A percentile compares a stretch with the other conserved stretches of the same genome.
These are phyloP conservation scores for Pogonus chalceus DNA, from an alignment of 1,140 invertebrate species.

Conservation along the genomic window DNA sequence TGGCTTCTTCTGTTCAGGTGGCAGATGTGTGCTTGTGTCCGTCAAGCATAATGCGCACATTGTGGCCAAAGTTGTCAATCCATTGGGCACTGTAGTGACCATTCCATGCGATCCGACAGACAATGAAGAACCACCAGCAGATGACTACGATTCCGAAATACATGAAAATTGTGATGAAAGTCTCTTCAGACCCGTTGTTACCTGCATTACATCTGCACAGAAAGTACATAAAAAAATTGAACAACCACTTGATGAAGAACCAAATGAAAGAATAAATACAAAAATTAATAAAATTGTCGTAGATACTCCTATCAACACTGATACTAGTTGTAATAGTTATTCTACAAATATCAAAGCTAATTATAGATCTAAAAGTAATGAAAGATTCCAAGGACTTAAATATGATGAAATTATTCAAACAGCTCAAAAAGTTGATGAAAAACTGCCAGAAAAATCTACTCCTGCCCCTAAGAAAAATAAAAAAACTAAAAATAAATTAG, in stretches of 20 bases:
- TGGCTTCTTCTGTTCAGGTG: constrained; percentile 65
- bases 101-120: constrained; percentile 40
- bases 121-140: constrained; percentile 36
- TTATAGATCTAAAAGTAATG: not conserved
- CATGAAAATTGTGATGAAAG: constrained; percentile 52
- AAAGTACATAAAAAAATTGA: too few relatives aligned
- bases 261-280: too few relatives aligned
- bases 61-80: constrained; percentile 59
- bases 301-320: too few relatives aligned
- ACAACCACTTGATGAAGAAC: too few relatives aligned
- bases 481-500: not conserved
- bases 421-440: not conserved
- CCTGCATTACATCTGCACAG: constrained; percentile 20
- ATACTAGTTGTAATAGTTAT: too few relatives aligned
- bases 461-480: not conserved
- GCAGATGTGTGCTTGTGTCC: constrained; percentile 41
- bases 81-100: constrained; percentile 56
- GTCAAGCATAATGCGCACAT: constrained; percentile 31
- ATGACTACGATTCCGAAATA: constrained; percentile 37
- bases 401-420: not conserved
- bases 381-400: not conserved
- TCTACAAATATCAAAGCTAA: too few relatives aligned
- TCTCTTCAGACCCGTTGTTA: constrained; percentile 47
- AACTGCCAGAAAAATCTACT: not conserved
- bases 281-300: too few relatives aligned